Percentiles rank a stretch among this genome's conserved stretches.
Evolutionary conservation across 2,113 vertebrate species (phyloP).

Genomic region (Engraulis encrasicolus): DNA sequence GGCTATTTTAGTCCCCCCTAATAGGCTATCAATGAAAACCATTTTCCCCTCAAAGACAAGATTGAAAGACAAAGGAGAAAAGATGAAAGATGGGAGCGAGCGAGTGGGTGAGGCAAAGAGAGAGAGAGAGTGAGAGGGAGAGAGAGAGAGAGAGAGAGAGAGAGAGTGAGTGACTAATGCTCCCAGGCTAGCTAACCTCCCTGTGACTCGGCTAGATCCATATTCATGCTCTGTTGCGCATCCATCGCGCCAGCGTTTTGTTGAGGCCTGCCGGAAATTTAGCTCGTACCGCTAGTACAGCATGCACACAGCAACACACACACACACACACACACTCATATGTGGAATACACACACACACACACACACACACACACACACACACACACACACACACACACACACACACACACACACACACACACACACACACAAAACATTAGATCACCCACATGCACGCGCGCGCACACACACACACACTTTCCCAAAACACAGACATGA

Average conservation of each 20-base stretch:
- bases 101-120: not conserved
- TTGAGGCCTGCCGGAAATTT: not conserved
- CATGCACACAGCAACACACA: no score
- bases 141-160: not conserved
- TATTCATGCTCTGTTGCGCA: constrained; percentile 35
- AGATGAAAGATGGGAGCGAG: not conserved
- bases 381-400: not conserved
- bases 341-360: no score
- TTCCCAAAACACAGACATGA: no score
- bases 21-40: not conserved
- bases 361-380: not conserved
- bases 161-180: not conserved
- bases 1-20: not conserved
- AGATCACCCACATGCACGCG: no score
- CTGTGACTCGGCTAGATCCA: constrained; percentile 36
- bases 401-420: not conserved
- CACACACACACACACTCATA: not conserved
- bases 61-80: not conserved
- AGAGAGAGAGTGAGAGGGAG: not conserved
- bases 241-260: constrained; percentile 26
- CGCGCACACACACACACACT: not conserved
- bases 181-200: constrained; percentile 30
- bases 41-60: not conserved
- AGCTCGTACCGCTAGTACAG: not conserved
- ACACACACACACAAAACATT: no score